These are phyloP conservation scores for Coilia nasus DNA, from an alignment of 2,797 vertebrate genomes.

Conservation along the genomic window DNA sequence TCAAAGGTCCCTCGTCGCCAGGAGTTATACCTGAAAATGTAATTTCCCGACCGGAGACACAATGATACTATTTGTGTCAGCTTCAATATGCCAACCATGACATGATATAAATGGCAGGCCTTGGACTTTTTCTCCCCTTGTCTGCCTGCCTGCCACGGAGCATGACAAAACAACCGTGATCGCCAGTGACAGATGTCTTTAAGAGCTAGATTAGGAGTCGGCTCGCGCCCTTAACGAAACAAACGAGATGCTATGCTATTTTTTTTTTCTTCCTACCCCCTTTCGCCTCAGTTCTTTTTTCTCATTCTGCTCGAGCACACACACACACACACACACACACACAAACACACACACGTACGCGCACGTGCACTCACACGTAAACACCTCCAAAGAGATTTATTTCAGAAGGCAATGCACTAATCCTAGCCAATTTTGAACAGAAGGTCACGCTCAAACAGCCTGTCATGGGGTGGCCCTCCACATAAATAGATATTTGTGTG, in stretches of 20 bases:
- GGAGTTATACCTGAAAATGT: constrained; percentile 75
- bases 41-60: constrained; percentile 70
- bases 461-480: constrained; percentile 7
- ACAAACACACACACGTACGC: constrained; percentile 19
- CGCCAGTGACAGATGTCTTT: constrained; percentile 83
- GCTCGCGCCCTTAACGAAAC: constrained; percentile 72
- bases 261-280: constrained; percentile 24
- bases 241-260: constrained; percentile 72
- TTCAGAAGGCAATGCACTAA: constrained; percentile 10
- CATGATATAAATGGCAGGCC: constrained; percentile 80
- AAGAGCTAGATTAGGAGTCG: constrained; percentile 81
- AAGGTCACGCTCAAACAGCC: constrained; percentile 21
- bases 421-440: constrained; percentile 21
- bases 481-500: constrained; percentile 19
- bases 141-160: constrained; percentile 67
- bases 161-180: constrained; percentile 84
- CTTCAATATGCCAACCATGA: constrained; percentile 75
- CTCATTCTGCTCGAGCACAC: constrained; percentile 8
- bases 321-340: neutral
- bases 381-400: constrained; percentile 23
- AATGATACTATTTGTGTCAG: constrained; percentile 80
- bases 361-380: neutral
- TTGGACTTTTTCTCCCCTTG: constrained; percentile 53
- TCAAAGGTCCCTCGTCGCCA: constrained; percentile 67
- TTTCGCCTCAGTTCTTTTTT: neutral